Evolutionary conservation across 1,140 invertebrate genomes (phyloP), one percentile per base, ranked within the genome.

Genomic region (Scylla paramamosain): DNA sequence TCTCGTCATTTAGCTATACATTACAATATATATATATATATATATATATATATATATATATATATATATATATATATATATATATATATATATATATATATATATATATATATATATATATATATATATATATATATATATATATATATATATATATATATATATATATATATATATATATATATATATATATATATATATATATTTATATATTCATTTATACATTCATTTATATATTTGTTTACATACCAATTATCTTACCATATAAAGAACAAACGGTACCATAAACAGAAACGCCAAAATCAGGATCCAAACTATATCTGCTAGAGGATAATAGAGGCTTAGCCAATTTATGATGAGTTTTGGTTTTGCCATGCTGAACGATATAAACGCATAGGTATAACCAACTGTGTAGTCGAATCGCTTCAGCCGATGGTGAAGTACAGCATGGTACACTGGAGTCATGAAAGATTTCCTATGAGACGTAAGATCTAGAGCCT

Each of bases 151-250:
- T 29, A 87, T 87, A 87, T 87, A 87, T 87, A 87, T 87, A 87
- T 87, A 87, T 87, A 87, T 87, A 87, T 87, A 87, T 87, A 87
- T 87, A 87, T 87, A 87, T 87, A 87, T 87, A 87, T 87, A 87
- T 87, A 87, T 87, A 87, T 87, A 87, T 87, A 87, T 87, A 87
- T 87, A 87, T 87, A 87, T 87, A 87, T 87, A 87, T 87, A 87
- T 87, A 87, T 87, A 87, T 87, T 25, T 87, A 87, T 87, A 87
- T 87, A 87, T 87, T 25, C 31, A 87, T 87, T 25, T 25, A 87
- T 87, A 31, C 28, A 87, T 87, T 8, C 31, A 25, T 87, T 8
- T 16, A 31, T 87, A 31, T 87, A 87, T 87, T 12, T 87, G 12
- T 16, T 31, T 25, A 25, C 84, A 10, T 87, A 16, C 28, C 16